Evolutionary conservation across 2,113 vertebrate species (phyloP), one percentile per base, ranked within the genome.

Genomic region (Natator depressus): DNA sequence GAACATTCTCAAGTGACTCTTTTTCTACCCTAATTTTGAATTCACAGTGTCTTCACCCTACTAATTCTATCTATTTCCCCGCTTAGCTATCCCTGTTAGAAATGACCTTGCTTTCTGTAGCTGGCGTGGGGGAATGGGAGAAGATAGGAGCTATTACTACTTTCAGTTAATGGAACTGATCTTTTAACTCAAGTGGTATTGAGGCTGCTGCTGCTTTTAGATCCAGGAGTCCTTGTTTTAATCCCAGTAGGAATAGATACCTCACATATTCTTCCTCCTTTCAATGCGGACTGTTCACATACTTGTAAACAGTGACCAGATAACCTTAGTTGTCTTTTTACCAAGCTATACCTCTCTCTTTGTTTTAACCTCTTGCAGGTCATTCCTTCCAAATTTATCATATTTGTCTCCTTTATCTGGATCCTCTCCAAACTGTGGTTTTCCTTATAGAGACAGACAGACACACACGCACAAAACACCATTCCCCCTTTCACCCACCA

Each of bases 131-230:
- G 90, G 62, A 88, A 76, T 49, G 7, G 19, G 22, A 82, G 50
- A 81, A 59, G 55, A 81, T 47, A 53, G 69, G 27, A 72, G 38
- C 51, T 95, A 82, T 87, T 91, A 5, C n/a, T 87, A 35, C 65
- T 69, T 91, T 49, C 80, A 90, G 6, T 14, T 75, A 42, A 46
- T 62, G 31, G 80, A 96, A 89, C 87, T 72, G 29, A 78, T 86
- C 92, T 62, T 82, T 90, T 54, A 47, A 59, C 57, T 92, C 17
- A 88, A 93, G 59, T 92, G 29, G 47, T 62, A 94, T 89, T 93
- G 3, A 80, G 93, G 27, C 29, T 62, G 59, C 86, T 90, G 62
- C 86, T 90, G 10, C 78, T 86, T 88, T 72, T 80, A 76, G n/a
- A 88, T 88, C 87, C 3, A 87, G 80, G 80, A 95, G 55, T 79